Base-by-base conservation (phyloP, 2,888 invertebrate species). In the Limulus polyphemus region DNA sequence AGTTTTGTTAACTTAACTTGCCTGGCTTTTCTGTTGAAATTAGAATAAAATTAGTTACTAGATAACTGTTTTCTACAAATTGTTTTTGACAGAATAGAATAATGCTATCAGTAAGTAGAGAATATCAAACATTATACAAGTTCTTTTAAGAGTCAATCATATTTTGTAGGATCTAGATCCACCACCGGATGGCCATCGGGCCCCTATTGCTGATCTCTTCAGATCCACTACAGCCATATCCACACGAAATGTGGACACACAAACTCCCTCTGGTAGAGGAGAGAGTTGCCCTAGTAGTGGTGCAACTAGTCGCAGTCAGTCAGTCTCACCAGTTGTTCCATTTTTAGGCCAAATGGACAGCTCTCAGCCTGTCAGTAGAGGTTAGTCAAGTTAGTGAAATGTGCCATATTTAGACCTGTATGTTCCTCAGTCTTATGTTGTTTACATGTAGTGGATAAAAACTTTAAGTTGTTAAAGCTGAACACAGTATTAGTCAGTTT, bases 181-280 rank as follows among this genome's bases (percentile, higher is more conserved):
- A 60, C 86, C 87, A 62, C 89, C 90, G 3, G 90, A 90, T 78
- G 90, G 90, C 13, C 89, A 89, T 74, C 81, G 89, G 65, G 90
- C 90, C 12, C 90, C 90, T 5, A 79, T 89, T 63, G 87, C 88
- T 9, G 90, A 90, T 72, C 77, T 88, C 46, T 79, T 87, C 66
- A 79, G 84, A 68, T 13, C 13, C 14, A 54, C 16, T 32, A n/a
- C 16, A 16, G 54, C 54, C 32, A 32, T 56, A 11, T 65, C 69
- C 16, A 78, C 79, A 66, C 69, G 70, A 55, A 83, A 81, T 58
- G 86, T 89, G 64, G 87, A 90, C 76, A 90, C 90, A 13, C 90
- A 90, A 79, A 90, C 90, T 13, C 90, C 90, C 32, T 85, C 85
- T 64, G 62, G 65, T 17, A 59, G 64, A n/a, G 58, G 63, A 17